Conservation (phyloP, 1,140 invertebrate genomes). For the Trissolcus basalis region DNA sequence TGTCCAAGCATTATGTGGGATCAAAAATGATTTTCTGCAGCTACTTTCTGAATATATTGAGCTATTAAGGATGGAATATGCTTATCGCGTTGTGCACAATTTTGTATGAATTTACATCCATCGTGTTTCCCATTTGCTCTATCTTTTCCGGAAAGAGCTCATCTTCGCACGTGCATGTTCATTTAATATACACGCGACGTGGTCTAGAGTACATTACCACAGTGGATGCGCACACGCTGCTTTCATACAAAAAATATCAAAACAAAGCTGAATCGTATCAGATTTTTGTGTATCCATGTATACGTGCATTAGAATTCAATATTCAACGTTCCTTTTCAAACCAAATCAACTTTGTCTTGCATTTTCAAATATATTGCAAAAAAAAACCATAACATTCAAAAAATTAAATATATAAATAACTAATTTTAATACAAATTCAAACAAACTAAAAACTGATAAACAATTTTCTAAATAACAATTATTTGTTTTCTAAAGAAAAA, state of each 20-base stretch:
- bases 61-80: slow-evolving; percentile 40
- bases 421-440: too few relatives aligned
- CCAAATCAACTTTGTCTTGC: too few relatives aligned
- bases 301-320: too few relatives aligned
- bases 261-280: neutral
- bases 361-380: too few relatives aligned
- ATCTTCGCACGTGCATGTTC: slow-evolving; percentile 17
- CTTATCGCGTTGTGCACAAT: slow-evolving; percentile 35
- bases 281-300: too few relatives aligned
- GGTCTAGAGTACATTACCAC: slow-evolving; percentile 1
- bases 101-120: slow-evolving; percentile 40
- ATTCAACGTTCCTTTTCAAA: too few relatives aligned
- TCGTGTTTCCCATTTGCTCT: slow-evolving; percentile 21
- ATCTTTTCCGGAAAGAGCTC: slow-evolving; percentile 22
- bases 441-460: too few relatives aligned
- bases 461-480: too few relatives aligned
- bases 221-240: neutral
- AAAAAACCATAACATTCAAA: too few relatives aligned
- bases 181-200: slow-evolving; percentile 25
- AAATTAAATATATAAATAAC: too few relatives aligned
- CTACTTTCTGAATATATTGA: slow-evolving; percentile 28
- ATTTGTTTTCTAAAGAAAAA: too few relatives aligned
- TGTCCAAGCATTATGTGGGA: slow-evolving; percentile 20
- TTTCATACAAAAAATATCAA: neutral
- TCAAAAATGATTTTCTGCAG: slow-evolving; percentile 37